phyloP scores from a whole-genome alignment of 2,113 vertebrate genomes.

The Dicerorhinus sumatrensis region DNA sequence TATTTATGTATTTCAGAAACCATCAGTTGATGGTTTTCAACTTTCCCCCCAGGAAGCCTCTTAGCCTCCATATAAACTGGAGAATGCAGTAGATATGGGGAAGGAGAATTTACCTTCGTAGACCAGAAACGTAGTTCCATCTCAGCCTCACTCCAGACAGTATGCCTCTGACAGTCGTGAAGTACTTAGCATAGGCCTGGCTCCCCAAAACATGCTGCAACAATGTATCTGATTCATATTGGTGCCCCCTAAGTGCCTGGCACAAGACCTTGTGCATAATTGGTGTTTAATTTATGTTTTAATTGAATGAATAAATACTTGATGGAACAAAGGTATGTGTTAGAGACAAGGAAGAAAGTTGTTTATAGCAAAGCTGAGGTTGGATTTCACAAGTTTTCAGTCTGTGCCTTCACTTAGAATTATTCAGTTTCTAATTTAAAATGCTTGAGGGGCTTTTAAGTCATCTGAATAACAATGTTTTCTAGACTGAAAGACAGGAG shows the following conservation, averaged over 20 bases:
- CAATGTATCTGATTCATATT: not conserved
- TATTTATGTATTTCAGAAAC: not conserved
- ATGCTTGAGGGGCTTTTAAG: not conserved
- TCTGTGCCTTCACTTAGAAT: not conserved
- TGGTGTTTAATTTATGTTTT: not conserved
- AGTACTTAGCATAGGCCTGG: not conserved
- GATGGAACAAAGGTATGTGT: not conserved
- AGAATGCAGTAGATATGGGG: not conserved
- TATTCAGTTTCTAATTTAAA: not conserved
- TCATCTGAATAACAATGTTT: not conserved
- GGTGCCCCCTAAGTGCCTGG: not conserved
- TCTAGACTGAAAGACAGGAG: not conserved
- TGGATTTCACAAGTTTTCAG: not conserved
- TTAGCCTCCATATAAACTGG: not conserved
- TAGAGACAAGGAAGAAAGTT: not conserved
- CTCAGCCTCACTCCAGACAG: not conserved
- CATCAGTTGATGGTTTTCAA: not conserved
- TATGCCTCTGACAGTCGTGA: not conserved
- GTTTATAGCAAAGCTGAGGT: not conserved
- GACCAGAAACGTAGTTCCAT: not conserved
- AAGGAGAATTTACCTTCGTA: not conserved
- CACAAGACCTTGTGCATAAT: not conserved
- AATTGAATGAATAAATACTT: not conserved
- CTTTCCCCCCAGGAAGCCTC: not conserved
- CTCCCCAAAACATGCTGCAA: not conserved